phyloP scores from a whole-genome alignment of 1,140 invertebrate genomes.

The Apis florea region DNA sequence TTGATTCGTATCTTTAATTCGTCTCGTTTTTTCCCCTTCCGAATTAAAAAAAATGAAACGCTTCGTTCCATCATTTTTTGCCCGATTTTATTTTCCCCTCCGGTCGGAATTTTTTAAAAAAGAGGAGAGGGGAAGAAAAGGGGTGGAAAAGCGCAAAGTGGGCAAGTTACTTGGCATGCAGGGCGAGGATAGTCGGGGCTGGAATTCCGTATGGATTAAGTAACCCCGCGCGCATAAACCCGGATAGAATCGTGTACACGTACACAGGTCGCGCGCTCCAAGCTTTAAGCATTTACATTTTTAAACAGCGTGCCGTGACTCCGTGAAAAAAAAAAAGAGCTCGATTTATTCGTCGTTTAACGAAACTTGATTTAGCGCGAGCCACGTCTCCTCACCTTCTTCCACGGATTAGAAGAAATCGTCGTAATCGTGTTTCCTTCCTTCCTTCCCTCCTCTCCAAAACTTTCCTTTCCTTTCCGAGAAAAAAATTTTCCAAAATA shows the following conservation, averaged over 20 bases:
- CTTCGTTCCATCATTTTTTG: conserved; percentile 5
- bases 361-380: conserved; percentile 34
- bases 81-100: conserved; percentile 11
- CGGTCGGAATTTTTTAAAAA: conserved; percentile 24
- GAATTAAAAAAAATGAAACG: no score
- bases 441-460: not conserved
- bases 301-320: conserved; percentile 17
- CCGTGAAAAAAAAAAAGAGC: not conserved
- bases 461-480: not conserved
- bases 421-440: not conserved
- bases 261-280: conserved; percentile 30
- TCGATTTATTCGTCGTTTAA: conserved; percentile 46
- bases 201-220: conserved; percentile 69
- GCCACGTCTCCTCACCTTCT: not conserved
- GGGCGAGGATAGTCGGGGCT: conserved; percentile 57
- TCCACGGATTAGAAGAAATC: conserved; percentile 12
- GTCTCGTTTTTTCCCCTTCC: no score
- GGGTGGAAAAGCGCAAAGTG: conserved; percentile 51
- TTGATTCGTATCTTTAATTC: no score
- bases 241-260: conserved; percentile 35
- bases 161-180: conserved; percentile 66
- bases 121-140: not conserved
- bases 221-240: conserved; percentile 54
- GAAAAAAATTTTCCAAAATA: no score
- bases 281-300: conserved; percentile 30